Conservation (phyloP, 2,888 invertebrate species). For the Lithophane ornitopus region DNA sequence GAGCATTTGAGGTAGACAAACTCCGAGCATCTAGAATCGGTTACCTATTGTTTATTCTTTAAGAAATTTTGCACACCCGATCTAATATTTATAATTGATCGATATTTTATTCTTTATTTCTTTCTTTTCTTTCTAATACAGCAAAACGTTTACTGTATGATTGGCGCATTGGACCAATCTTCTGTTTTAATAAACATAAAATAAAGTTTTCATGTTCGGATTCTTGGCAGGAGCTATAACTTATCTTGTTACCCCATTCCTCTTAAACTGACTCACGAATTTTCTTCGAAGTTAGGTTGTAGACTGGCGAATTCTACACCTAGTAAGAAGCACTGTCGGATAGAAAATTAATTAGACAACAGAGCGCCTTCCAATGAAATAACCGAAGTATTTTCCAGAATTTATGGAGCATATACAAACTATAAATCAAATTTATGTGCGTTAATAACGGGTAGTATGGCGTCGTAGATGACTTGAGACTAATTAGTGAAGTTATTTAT, state of each 20-base stretch:
- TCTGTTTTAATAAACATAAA: conserved; percentile 26
- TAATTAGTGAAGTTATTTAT: conserved; percentile 71
- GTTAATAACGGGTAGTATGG: conserved; percentile 71
- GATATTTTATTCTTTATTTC: too few relatives aligned
- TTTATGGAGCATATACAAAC: conserved; percentile 70
- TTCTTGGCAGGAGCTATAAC: conserved; percentile 41
- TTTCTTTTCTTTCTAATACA: too few relatives aligned
- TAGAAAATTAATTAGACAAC: conserved; percentile 57
- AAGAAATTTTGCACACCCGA: conserved; percentile 4
- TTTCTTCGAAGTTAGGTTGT: background rate
- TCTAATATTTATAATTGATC: too few relatives aligned
- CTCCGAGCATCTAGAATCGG: conserved; percentile 13
- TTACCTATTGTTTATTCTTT: conserved; percentile 46
- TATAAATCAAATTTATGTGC: conserved; percentile 75
- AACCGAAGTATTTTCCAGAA: conserved; percentile 67
- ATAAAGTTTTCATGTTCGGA: conserved; percentile 15
- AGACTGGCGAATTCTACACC: conserved; percentile 12
- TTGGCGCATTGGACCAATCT: conserved; percentile 19
- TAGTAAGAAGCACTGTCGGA: conserved; percentile 7
- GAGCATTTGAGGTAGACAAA: conserved; percentile 41
- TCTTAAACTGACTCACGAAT: conserved; percentile 12
- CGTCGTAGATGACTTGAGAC: conserved; percentile 66
- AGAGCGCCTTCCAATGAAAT: conserved; percentile 51
- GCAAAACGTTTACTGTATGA: background rate
- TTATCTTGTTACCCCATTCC: conserved; percentile 20